Conservation (phyloP, 2,888 invertebrate species). For the Ormyrus thymus region DNA sequence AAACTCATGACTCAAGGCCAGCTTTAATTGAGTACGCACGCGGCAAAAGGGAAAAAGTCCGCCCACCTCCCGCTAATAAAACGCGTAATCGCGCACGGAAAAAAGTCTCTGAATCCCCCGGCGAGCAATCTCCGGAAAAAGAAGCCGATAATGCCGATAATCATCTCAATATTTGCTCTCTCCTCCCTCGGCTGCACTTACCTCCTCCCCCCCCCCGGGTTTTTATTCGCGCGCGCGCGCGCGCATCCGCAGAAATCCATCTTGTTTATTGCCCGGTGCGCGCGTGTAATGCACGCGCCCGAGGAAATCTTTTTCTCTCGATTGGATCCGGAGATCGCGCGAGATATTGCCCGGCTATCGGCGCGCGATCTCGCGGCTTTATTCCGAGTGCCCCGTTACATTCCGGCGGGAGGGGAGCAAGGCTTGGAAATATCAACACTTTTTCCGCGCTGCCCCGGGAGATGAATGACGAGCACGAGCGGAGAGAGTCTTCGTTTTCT, state of each 20-base stretch:
- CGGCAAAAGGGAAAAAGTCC: not conserved
- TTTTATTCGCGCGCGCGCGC: constrained; percentile 5
- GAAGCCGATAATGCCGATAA: constrained; percentile 42
- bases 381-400: constrained; percentile 40
- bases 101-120: not conserved
- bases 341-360: constrained; percentile 41
- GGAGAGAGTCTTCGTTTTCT: too few species aligned
- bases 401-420: constrained; percentile 15
- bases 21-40: too few species aligned
- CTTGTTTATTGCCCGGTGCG: constrained; percentile 31
- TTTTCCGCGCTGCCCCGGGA: not conserved
- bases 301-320: constrained; percentile 16
- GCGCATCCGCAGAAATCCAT: constrained; percentile 42
- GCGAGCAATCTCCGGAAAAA: not conserved
- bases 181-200: constrained; percentile 29
- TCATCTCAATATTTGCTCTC: constrained; percentile 50
- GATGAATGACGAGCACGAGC: not conserved
- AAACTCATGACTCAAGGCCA: too few species aligned
- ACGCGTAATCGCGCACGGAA: constrained; percentile 15
- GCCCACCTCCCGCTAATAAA: constrained; percentile 31
- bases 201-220: not conserved
- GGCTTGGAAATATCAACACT: not conserved
- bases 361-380: constrained; percentile 31
- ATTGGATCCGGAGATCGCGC: constrained; percentile 36
- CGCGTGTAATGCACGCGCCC: constrained; percentile 9